Evolutionary conservation across 1,140 invertebrate species (phyloP).

Genomic region (Oryzaephilus surinamensis): DNA sequence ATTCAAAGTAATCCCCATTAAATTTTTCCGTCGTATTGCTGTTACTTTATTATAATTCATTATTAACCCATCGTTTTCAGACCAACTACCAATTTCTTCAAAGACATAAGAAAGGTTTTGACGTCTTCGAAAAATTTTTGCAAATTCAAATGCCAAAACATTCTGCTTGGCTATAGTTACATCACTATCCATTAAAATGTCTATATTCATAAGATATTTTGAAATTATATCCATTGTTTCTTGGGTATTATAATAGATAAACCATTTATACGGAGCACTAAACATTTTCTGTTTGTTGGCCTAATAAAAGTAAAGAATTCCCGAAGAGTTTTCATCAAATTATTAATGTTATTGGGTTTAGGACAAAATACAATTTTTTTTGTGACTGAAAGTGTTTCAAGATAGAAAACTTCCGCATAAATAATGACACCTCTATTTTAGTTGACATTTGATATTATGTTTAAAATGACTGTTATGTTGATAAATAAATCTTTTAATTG

Average conservation of each 20-base stretch:
- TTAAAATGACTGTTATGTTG: no score
- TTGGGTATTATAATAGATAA: conserved; percentile 1
- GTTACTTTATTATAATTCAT: conserved; percentile 8
- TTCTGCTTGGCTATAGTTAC: conserved; percentile 18
- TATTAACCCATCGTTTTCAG: conserved; percentile 4
- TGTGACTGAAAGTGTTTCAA: no score
- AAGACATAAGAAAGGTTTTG: conserved; percentile 11
- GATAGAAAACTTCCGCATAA: no score
- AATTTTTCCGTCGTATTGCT: conserved; percentile 33
- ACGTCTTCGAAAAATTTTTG: conserved; percentile 26
- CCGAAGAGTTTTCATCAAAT: neutral
- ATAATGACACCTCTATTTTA: no score
- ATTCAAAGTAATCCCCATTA: conserved; percentile 34
- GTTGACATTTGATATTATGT: no score
- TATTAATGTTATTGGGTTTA: no score
- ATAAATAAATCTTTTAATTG: no score
- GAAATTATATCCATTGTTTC: neutral
- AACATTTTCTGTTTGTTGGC: conserved; percentile 3
- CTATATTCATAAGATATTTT: conserved; percentile 10
- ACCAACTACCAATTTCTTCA: conserved; percentile 24
- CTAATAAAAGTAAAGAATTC: conserved; percentile 10
- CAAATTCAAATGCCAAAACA: conserved; percentile 6
- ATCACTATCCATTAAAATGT: conserved; percentile 30
- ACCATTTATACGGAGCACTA: conserved; percentile 7
- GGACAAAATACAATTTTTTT: neutral